Percentiles rank a stretch among this genome's conserved stretches.
phyloP scores from a whole-genome alignment of 2,113 vertebrate species.

The Hydropotes inermis region DNA sequence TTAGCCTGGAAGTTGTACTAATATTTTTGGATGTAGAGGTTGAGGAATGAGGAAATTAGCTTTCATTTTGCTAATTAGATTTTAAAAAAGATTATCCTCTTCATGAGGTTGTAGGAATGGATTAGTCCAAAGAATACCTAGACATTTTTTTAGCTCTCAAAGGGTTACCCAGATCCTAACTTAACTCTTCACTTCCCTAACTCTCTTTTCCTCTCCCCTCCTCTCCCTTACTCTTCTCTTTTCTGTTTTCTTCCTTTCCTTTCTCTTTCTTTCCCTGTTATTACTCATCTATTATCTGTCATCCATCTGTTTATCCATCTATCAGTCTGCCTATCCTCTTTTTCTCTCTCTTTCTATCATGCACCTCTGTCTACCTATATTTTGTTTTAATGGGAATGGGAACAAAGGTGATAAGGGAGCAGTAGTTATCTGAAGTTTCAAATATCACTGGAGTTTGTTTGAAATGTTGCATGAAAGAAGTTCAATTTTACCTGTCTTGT shows the following conservation, averaged over 20 bases:
- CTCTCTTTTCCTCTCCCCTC: background rate
- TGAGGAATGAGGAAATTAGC: background rate
- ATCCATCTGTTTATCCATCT: background rate
- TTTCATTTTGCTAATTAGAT: conserved; percentile 18
- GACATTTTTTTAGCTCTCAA: background rate
- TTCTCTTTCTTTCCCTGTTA: background rate
- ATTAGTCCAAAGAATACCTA: background rate
- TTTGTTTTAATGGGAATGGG: background rate
- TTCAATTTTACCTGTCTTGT: background rate
- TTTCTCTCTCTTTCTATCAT: background rate
- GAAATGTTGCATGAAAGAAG: background rate
- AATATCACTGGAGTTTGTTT: background rate
- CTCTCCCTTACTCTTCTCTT: background rate
- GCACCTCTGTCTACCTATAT: background rate
- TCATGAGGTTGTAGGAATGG: background rate
- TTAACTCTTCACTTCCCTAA: background rate
- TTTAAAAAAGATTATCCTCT: conserved; percentile 33
- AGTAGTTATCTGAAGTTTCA: background rate
- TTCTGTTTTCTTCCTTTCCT: background rate
- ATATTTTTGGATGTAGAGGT: background rate
- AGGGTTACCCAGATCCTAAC: background rate
- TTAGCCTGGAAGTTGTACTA: background rate
- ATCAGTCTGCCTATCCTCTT: background rate
- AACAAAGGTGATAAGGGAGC: background rate
- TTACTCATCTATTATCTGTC: background rate